Evolutionary conservation across 2,888 invertebrate genomes (phyloP).

Genomic region (Drosophila algonquin): DNA sequence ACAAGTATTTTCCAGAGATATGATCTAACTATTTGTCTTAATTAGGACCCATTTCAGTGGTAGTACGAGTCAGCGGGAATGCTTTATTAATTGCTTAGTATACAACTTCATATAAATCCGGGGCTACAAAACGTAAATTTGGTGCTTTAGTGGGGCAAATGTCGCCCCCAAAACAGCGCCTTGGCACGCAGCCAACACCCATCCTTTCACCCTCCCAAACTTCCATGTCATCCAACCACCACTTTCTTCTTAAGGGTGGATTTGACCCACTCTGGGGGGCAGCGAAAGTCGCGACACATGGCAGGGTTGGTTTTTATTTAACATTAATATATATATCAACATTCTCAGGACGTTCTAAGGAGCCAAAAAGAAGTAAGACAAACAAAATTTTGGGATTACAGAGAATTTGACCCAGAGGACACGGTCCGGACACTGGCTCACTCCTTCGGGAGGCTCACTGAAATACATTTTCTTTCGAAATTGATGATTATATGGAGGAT

Average conservation of each 20-base stretch:
- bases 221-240: background rate
- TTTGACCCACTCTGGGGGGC: conserved; percentile 50
- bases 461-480: background rate
- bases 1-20: conserved; percentile 17
- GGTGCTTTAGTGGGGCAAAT: conserved; percentile 7
- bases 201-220: background rate
- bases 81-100: conserved; percentile 33
- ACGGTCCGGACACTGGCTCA: background rate
- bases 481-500: background rate
- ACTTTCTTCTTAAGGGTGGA: conserved; percentile 2
- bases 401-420: background rate
- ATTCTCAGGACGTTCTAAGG: background rate
- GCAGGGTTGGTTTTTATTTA: background rate
- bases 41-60: conserved; percentile 27
- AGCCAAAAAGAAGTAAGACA: background rate
- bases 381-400: background rate
- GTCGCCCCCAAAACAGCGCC: conserved; percentile 49
- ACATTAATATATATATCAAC: background rate
- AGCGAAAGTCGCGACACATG: conserved; percentile 5
- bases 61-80: conserved; percentile 25
- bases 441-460: background rate
- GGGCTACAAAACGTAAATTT: conserved; percentile 21
- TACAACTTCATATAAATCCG: conserved; percentile 18
- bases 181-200: conserved; percentile 68
- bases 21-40: conserved; percentile 23